Base-by-base conservation (phyloP, 2,797 vertebrate genomes). In the Delichon dasypus region DNA sequence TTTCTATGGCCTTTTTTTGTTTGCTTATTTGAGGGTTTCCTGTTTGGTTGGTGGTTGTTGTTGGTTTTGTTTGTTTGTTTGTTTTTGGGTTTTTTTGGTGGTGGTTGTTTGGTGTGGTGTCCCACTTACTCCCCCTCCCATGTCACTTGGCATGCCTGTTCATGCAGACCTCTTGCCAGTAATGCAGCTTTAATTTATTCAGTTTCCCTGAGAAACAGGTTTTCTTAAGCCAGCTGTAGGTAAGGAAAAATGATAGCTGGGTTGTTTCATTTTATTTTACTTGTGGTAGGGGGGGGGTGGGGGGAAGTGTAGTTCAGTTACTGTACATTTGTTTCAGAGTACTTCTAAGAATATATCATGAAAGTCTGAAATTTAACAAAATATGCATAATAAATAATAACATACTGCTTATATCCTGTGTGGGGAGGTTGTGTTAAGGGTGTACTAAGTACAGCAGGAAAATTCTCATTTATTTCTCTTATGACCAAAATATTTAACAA, bases 171-270 rank as follows among this genome's bases (percentile, higher is more conserved):
- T 85, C 53, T 85, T 85, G 81, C 75, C 74, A 89, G 81, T 68
- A 92, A 71, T 0, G 1, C 74, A 64, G 47, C 32, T 91, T 86
- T 78, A 66, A 93, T 93, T 66, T 94, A 91, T 90, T 94, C 74
- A 8, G 11, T 82, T 88, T 89, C 77, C 61, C 81, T 26, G 61
- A 92, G 88, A 90, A 95, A 92, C 81, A 78, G 66, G 72, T 95
- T 94, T 95, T 55, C 61, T 79, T 83, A 67, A 85, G 53, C 64
- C 57, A 92, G 4, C 34, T 36, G 36, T 64, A 75, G 38, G 62
- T 77, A 58, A 67, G 65, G 51, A 53, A 70, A 83, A 29, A 68
- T 29, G 54, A 68, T 50, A 47, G 60, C n/a, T 87, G 38, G 25
- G 5, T 60, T 47, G 54, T 61, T 85, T n/a, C 1, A n/a, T 45